Conservation (phyloP, 2,797 vertebrate genomes). For the Sphaeramia orbicularis region DNA sequence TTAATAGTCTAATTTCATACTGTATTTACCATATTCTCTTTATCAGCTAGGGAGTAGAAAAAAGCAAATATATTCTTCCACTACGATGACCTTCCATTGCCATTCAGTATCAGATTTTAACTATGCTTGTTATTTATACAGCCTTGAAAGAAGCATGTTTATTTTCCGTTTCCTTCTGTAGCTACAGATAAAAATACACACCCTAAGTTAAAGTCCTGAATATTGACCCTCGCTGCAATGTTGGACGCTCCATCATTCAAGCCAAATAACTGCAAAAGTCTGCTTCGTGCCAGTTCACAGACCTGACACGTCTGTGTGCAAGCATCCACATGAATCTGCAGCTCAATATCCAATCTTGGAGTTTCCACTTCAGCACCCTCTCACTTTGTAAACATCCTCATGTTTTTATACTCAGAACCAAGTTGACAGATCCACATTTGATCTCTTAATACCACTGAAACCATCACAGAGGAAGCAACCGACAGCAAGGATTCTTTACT, state of each 20-base stretch:
- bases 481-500: constrained; percentile 1
- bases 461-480: constrained; percentile 19
- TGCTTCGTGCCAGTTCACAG: background rate
- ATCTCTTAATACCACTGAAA: constrained; percentile 57
- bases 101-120: constrained; percentile 24
- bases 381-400: constrained; percentile 48
- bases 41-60: constrained; percentile 8
- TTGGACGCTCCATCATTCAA: constrained; percentile 2
- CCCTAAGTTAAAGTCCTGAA: constrained; percentile 18
- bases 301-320: background rate
- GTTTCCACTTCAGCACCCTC: constrained; percentile 50
- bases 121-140: background rate
- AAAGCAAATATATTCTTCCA: background rate
- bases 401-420: constrained; percentile 44
- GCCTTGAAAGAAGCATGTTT: background rate
- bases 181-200: constrained; percentile 21
- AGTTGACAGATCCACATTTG: constrained; percentile 37
- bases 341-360: constrained; percentile 55
- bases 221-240: constrained; percentile 30
- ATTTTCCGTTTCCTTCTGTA: constrained; percentile 8
- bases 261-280: constrained; percentile 3
- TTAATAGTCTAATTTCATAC: constrained; percentile 31
- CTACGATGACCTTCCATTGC: constrained; percentile 24
- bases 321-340: constrained; percentile 13
- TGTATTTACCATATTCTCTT: constrained; percentile 1